A percentile compares a stretch with the other conserved stretches of the same genome.
Conservation (phyloP, 92 coral and sea anemone genomes). For the Paramuricea clavata region DNA sequence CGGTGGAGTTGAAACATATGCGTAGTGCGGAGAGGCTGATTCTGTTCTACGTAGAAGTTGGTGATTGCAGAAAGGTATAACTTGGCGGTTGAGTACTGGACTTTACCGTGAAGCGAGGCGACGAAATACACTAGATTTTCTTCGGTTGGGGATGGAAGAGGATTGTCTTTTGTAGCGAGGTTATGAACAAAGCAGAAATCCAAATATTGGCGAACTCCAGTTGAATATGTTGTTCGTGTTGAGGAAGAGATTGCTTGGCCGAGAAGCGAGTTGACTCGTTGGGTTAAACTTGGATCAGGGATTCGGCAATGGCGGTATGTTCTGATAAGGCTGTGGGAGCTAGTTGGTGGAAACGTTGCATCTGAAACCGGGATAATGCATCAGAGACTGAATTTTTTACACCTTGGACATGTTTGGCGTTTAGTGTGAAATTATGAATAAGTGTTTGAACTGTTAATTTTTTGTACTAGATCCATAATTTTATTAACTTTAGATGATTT, state of each 20-base stretch:
- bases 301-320: slow-evolving; percentile 17
- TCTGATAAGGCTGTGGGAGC: slow-evolving; percentile 32
- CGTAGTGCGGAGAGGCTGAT: too few species aligned
- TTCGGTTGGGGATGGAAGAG: not conserved
- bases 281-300: not conserved
- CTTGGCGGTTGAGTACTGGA: slow-evolving; percentile 11
- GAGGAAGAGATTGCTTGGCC: slow-evolving; percentile 1
- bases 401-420: too few species aligned
- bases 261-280: not conserved
- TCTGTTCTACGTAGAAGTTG: not conserved
- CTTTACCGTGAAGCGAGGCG: not conserved
- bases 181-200: slow-evolving; percentile 5
- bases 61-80: not conserved
- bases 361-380: slow-evolving; percentile 9
- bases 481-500: too few species aligned
- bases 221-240: not conserved
- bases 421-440: too few species aligned
- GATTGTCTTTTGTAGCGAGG: not conserved
- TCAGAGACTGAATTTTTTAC: too few species aligned
- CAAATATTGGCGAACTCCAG: not conserved
- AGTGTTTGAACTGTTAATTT: too few species aligned
- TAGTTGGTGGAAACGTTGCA: not conserved
- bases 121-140: slow-evolving; percentile 9
- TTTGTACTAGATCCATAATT: too few species aligned
- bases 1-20: too few species aligned